Percentiles rank a stretch among this genome's conserved stretches.
Conservation (phyloP, 1,140 invertebrate species). For the Sycobia sp. region DNA sequence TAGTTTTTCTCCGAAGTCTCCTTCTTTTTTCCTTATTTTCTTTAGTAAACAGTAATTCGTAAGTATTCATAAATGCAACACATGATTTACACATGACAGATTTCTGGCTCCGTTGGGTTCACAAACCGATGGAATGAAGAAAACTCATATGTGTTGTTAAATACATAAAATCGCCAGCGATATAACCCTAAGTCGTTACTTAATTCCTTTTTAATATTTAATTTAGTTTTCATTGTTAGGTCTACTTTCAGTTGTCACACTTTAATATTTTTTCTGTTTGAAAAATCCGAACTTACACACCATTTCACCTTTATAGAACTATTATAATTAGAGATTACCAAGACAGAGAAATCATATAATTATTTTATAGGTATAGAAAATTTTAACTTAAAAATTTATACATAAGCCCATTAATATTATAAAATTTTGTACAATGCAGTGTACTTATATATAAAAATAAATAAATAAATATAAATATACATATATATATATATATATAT, state of each 20-base stretch:
- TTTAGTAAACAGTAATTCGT: conserved; percentile 21
- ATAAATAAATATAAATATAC: no score
- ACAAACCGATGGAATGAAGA: conserved; percentile 51
- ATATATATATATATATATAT: no score
- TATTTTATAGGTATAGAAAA: neutral
- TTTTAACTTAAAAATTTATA: conserved; percentile 9
- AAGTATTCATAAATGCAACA: conserved; percentile 29
- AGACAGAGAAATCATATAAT: conserved; percentile 24
- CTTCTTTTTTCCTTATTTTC: neutral
- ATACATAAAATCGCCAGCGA: conserved; percentile 56
- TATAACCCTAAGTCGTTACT: conserved; percentile 44
- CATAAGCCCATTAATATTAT: conserved; percentile 1
- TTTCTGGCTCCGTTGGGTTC: neutral
- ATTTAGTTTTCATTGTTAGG: conserved; percentile 32
- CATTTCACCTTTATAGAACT: conserved; percentile 10
- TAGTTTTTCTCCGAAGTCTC: conserved; percentile 3
- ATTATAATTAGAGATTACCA: conserved; percentile 21
- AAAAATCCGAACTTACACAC: conserved; percentile 18
- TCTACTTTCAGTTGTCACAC: conserved; percentile 28
- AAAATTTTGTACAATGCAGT: conserved; percentile 19
- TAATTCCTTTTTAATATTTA: conserved; percentile 29
- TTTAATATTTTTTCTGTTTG: conserved; percentile 20
- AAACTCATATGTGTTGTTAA: conserved; percentile 46
- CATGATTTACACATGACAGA: conserved; percentile 15
- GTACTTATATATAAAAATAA: conserved; percentile 9